phyloP scores from a whole-genome alignment of 2,113 vertebrate genomes.

The Lepidothrix coronata region DNA sequence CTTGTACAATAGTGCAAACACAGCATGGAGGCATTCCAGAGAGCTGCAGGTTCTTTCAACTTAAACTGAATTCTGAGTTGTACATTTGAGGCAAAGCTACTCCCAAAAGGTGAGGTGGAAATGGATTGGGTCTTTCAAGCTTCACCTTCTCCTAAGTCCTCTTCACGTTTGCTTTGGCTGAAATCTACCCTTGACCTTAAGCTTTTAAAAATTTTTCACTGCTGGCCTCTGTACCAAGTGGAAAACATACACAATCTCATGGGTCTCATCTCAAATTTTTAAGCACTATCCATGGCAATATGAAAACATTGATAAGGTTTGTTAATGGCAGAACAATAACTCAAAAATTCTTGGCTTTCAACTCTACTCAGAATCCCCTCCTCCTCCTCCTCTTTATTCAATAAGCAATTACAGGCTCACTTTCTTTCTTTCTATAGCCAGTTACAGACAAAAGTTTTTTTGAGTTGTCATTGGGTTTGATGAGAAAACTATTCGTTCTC shows the following conservation, averaged over 20 bases:
- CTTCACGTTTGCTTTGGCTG: background rate
- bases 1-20: background rate
- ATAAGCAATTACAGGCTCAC: background rate
- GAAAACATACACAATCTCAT: accelerated
- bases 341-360: background rate
- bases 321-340: background rate
- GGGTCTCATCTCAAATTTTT: background rate
- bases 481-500: background rate
- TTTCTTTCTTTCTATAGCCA: background rate
- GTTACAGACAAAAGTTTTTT: background rate
- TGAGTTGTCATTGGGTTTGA: background rate
- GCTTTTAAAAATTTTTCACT: background rate
- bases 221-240: background rate
- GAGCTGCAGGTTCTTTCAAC: background rate
- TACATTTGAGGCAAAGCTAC: background rate
- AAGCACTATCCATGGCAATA: background rate
- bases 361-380: background rate
- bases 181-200: background rate
- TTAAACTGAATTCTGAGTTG: background rate
- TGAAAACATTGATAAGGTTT: background rate
- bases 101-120: background rate
- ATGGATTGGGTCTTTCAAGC: background rate
- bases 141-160: background rate
- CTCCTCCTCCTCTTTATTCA: background rate
- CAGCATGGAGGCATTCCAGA: background rate